Base-by-base conservation (phyloP, 2,113 vertebrate species). In the Thunnus thynnus region DNA sequence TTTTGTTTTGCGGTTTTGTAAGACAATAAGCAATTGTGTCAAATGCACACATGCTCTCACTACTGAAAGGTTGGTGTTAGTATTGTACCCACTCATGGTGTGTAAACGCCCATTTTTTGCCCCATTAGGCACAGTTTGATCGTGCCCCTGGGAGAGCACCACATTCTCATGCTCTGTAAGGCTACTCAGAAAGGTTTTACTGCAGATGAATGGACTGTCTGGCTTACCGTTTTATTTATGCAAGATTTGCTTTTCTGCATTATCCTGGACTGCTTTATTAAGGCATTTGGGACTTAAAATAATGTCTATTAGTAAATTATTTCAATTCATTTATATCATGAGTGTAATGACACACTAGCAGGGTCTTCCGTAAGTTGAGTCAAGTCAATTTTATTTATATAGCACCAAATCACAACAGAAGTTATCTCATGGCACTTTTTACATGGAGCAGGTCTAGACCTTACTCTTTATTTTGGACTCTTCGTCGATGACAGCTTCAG, bases 81-180 rank as follows among this genome's bases (percentile, higher is more conserved):
- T 61, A 78, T 93, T 92, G 88, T 88, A 82, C 83, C 81, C 44
- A 4, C 63, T 87, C 65, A 16, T 73, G 75, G 84, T 87, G 84
- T 84, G 87, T 90, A 90, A 92, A 92, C 44, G 72, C 76, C 80
- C 68, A 76, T 91, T 92, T 89, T 81, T 86, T 89, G 89, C 76
- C 89, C 85, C 81, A 91, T 93, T 93, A 92, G 91, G 86, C 88
- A 89, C 84, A 85, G 86, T 83, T 73, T 87, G 81, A 92, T 90
- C 46, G 4, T 70, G 89, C 69, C 81, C 86, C 62, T 76, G 74
- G 67, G 75, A 87, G 80, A 79, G 22, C 17, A 27, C 20, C 67
- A 56, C 85, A 90, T 90, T 91, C 82, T 91, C 81, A 82, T 88
- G 88, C 87, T 86, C 82, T 48, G 41, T 47, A 30, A 48, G 22